A percentile compares a stretch with the other conserved stretches of the same genome.
Conservation (phyloP, 2,797 vertebrate species). For the Hippocampus kuda region DNA sequence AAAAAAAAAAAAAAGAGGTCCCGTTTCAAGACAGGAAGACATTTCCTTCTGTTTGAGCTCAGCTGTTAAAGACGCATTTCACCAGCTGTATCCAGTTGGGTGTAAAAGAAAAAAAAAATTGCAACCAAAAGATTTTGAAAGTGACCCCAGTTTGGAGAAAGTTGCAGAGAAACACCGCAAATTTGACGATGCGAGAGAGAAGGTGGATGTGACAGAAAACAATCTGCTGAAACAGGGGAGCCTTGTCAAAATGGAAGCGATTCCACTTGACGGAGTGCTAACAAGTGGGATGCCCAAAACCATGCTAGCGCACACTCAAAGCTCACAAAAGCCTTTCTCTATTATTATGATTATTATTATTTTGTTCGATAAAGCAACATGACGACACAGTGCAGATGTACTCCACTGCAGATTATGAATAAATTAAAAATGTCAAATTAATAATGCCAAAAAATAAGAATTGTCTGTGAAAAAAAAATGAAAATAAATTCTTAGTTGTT, state of each 20-base stretch:
- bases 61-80: neutral
- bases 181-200: slow-evolving; percentile 15
- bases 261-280: neutral
- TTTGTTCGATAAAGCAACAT: too few species aligned
- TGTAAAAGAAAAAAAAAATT: neutral
- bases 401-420: too few species aligned
- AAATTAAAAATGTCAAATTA: too few species aligned
- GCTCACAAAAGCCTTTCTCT: too few species aligned
- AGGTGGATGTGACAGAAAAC: neutral
- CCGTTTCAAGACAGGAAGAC: neutral
- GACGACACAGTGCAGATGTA: too few species aligned
- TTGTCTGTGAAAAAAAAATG: too few species aligned
- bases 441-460: too few species aligned
- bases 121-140: neutral
- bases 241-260: neutral
- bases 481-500: too few species aligned
- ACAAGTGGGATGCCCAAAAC: neutral
- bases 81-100: neutral
- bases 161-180: slow-evolving; percentile 1
- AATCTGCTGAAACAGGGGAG: neutral
- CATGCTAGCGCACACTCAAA: neutral
- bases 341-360: too few species aligned
- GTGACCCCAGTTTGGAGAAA: neutral
- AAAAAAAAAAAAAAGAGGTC: neutral
- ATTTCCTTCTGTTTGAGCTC: neutral